Evolutionary conservation across 2,888 invertebrate genomes (phyloP).

Genomic region (Aphodius granarius): DNA sequence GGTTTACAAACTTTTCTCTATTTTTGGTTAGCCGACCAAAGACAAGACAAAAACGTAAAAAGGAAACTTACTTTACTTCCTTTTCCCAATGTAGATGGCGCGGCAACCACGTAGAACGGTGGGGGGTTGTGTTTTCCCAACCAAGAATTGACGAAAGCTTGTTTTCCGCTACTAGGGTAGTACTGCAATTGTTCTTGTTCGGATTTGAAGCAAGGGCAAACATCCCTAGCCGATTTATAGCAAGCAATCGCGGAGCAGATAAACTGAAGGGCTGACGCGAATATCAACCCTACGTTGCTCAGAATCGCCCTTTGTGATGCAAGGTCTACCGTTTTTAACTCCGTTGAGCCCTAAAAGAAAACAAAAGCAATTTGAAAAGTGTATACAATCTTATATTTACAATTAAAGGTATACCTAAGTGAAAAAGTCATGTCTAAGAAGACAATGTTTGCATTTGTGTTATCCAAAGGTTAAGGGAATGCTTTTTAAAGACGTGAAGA

Average conservation of each 20-base stretch:
- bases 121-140: slow-evolving; percentile 55
- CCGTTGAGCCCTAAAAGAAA: background rate
- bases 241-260: slow-evolving; percentile 58
- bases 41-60: background rate
- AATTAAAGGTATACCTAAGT: no score
- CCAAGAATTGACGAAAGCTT: slow-evolving; percentile 62
- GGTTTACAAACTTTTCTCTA: background rate
- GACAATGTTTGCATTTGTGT: background rate
- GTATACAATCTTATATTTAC: no score
- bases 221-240: slow-evolving; percentile 58
- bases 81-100: slow-evolving; percentile 35
- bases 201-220: slow-evolving; percentile 61
- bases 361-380: background rate
- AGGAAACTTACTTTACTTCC: slow-evolving; percentile 35
- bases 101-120: slow-evolving; percentile 47
- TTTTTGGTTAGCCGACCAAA: background rate
- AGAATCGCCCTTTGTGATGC: slow-evolving; percentile 62
- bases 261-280: slow-evolving; percentile 62
- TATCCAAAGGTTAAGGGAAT: background rate
- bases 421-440: background rate
- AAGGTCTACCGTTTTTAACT: slow-evolving; percentile 39
- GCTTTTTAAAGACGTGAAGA: no score
- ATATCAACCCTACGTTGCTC: slow-evolving; percentile 64
- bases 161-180: slow-evolving; percentile 16
- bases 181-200: slow-evolving; percentile 40